These are phyloP conservation scores for Papilio machaon DNA, from an alignment of 1,140 invertebrate species.

Conservation along the genomic window DNA sequence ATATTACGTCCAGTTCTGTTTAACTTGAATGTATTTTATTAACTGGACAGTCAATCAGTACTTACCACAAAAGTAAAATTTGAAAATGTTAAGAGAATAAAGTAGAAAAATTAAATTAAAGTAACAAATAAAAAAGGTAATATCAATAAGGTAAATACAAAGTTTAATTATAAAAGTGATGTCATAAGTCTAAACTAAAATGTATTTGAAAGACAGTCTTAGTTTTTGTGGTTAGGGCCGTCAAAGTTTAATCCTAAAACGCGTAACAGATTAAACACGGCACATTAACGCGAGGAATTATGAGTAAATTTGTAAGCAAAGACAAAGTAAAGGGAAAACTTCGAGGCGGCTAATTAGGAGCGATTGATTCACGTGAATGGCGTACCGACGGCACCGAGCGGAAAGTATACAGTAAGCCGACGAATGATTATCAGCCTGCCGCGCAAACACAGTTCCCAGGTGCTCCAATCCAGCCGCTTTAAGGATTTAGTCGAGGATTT, in stretches of 20 bases:
- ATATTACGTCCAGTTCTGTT: not conserved
- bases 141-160: too few relatives aligned
- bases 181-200: not conserved
- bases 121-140: too few relatives aligned
- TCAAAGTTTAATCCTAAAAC: slow-evolving; percentile 26
- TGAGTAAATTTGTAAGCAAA: slow-evolving; percentile 27
- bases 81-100: not conserved
- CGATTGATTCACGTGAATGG: slow-evolving; percentile 75
- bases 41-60: not conserved
- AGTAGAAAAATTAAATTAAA: not conserved
- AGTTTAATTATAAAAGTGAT: not conserved
- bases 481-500: slow-evolving; percentile 83
- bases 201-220: too few relatives aligned
- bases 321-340: slow-evolving; percentile 24
- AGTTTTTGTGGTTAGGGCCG: too few relatives aligned
- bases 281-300: slow-evolving; percentile 28
- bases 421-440: slow-evolving; percentile 74
- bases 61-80: too few relatives aligned
- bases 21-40: not conserved
- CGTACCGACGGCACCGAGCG: slow-evolving; percentile 63
- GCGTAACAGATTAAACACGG: slow-evolving; percentile 1
- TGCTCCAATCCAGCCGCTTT: slow-evolving; percentile 80
- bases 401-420: slow-evolving; percentile 80
- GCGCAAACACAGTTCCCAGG: slow-evolving; percentile 78
- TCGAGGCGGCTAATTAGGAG: slow-evolving; percentile 29